phyloP scores from a whole-genome alignment of 1,140 invertebrate genomes.

The Aphis craccivora region DNA sequence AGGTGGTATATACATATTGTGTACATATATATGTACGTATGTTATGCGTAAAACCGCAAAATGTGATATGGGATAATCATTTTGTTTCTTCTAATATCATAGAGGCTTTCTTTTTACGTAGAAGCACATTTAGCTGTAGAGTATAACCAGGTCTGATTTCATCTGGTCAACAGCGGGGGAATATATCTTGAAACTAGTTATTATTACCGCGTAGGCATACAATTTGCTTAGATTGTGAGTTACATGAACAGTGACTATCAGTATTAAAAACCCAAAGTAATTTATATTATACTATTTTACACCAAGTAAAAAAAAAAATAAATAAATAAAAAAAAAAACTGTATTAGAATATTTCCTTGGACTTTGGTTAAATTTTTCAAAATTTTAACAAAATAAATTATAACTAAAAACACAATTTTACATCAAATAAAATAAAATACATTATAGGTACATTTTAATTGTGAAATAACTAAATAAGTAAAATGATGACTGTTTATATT shows the following conservation, averaged over 20 bases:
- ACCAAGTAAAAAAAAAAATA: not conserved
- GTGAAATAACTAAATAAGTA: not conserved
- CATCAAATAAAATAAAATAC: not conserved
- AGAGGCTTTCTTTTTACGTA: not conserved
- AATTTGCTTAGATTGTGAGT: not conserved
- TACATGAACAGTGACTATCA: not conserved
- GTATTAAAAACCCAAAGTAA: not conserved
- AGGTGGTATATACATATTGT: not conserved
- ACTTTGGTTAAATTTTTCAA: too few relatives aligned
- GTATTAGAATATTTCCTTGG: too few relatives aligned
- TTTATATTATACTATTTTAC: not conserved
- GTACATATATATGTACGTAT: not conserved
- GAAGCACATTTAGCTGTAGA: not conserved
- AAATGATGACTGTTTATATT: not conserved
- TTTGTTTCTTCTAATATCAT: constrained; percentile 26
- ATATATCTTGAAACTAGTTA: constrained; percentile 3
- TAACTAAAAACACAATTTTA: not conserved
- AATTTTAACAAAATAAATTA: not conserved
- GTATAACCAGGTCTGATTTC: constrained; percentile 22
- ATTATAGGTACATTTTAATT: not conserved
- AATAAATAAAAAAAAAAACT: too few relatives aligned
- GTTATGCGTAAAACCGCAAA: constrained; percentile 32
- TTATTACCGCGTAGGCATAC: not conserved
- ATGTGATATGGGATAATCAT: constrained; percentile 47
- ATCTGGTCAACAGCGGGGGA: not conserved